Evolutionary conservation across 2,113 vertebrate genomes (phyloP).

Genomic region (Scortum barcoo): DNA sequence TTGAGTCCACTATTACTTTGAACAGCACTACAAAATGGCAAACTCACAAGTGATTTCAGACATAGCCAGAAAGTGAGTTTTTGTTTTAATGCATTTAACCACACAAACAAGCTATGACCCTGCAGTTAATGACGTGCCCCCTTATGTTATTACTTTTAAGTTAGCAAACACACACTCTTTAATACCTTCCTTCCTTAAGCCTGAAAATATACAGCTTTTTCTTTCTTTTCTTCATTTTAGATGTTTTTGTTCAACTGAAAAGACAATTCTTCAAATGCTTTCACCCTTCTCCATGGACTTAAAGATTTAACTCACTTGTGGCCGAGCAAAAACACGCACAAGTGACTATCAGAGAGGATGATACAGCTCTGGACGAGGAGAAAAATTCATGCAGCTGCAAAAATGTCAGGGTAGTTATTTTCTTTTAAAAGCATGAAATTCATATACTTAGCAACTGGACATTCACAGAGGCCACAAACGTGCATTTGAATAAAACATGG

Average conservation of each 20-base stretch:
- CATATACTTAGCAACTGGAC: slow-evolving; percentile 40
- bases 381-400: background rate
- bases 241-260: too few relatives aligned
- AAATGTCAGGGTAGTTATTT: background rate
- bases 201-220: background rate
- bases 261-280: background rate
- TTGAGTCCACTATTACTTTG: too few relatives aligned
- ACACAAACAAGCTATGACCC: background rate
- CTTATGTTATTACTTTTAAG: background rate
- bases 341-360: background rate
- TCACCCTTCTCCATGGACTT: background rate
- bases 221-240: too few relatives aligned
- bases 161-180: background rate
- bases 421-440: slow-evolving; percentile 22
- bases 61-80: too few relatives aligned
- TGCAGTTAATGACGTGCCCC: too few relatives aligned
- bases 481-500: slow-evolving; percentile 54
- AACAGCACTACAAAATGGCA: too few relatives aligned
- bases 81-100: too few relatives aligned
- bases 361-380: background rate
- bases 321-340: background rate
- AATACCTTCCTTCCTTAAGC: background rate
- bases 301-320: background rate
- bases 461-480: slow-evolving; percentile 38
- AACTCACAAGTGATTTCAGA: too few relatives aligned